phyloP scores from a whole-genome alignment of 2,113 vertebrate species.

The Oryzias melastigma region DNA sequence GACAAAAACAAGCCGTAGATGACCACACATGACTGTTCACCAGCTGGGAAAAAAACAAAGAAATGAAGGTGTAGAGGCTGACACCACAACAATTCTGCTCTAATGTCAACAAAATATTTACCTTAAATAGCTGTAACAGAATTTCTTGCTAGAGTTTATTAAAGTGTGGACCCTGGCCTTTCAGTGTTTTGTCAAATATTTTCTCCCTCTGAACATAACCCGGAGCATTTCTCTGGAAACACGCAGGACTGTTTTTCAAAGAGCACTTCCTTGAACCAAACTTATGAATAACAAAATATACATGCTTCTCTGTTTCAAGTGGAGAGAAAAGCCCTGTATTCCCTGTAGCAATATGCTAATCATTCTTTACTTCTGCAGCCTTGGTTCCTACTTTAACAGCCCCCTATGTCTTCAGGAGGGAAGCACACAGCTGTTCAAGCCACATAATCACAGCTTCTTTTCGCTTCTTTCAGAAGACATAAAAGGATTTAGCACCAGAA shows the following conservation, averaged over 20 bases:
- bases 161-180: background rate
- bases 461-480: conserved; percentile 26
- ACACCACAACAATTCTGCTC: too few relatives aligned
- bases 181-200: conserved; percentile 15
- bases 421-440: conserved; percentile 11
- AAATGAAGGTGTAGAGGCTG: too few relatives aligned
- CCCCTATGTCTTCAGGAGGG: conserved; percentile 12
- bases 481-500: conserved; percentile 63
- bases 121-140: too few relatives aligned
- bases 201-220: conserved; percentile 26
- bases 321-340: background rate
- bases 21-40: too few relatives aligned
- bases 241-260: conserved; percentile 17
- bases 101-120: too few relatives aligned
- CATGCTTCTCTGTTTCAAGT: conserved; percentile 16
- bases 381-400: conserved; percentile 21
- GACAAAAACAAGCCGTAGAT: too few relatives aligned
- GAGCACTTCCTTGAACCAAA: conserved; percentile 21
- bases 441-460: conserved; percentile 27
- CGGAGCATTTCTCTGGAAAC: conserved; percentile 17
- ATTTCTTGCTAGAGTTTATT: too few relatives aligned
- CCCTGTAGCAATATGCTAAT: conserved; percentile 63
- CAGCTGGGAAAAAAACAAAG: too few relatives aligned
- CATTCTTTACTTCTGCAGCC: conserved; percentile 42
- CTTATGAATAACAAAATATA: conserved; percentile 32